A percentile compares a stretch with the other conserved stretches of the same genome.
Conservation (phyloP, 2,113 vertebrate genomes). For the Sitta europaea region DNA sequence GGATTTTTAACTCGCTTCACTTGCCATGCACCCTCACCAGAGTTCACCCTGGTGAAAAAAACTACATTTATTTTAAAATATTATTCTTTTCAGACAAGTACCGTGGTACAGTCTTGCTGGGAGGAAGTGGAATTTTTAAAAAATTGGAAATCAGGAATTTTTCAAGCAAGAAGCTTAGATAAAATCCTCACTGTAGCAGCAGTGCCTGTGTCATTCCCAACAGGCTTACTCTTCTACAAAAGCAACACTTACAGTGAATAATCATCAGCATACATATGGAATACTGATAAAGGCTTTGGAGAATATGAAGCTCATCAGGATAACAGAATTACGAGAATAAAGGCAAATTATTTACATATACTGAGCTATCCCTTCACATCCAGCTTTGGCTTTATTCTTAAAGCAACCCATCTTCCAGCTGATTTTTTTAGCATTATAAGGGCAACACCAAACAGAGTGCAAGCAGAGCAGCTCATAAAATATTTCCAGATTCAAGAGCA, state of each 20-base stretch:
- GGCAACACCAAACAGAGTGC: neutral
- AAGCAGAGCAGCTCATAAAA: accelerated
- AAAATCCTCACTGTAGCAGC: neutral
- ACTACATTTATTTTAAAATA: neutral
- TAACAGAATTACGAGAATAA: neutral
- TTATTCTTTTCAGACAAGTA: neutral
- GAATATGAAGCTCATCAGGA: neutral
- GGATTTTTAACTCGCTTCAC: neutral
- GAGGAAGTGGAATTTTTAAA: neutral
- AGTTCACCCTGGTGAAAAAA: neutral
- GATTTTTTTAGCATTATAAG: neutral
- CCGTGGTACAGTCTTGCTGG: neutral
- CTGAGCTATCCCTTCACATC: neutral
- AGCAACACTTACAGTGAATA: neutral
- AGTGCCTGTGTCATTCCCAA: neutral
- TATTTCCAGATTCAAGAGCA: neutral
- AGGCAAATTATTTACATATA: neutral
- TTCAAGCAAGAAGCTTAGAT: neutral
- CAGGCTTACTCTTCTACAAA: neutral
- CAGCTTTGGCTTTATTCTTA: neutral
- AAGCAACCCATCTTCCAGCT: neutral
- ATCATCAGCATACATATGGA: neutral
- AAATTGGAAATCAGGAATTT: neutral
- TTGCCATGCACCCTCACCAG: neutral
- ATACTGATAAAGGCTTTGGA: neutral